A percentile compares a stretch with the other conserved stretches of the same genome.
These are phyloP conservation scores for Chaetodon auriga DNA, from an alignment of 2,113 vertebrate genomes.

Conservation along the genomic window DNA sequence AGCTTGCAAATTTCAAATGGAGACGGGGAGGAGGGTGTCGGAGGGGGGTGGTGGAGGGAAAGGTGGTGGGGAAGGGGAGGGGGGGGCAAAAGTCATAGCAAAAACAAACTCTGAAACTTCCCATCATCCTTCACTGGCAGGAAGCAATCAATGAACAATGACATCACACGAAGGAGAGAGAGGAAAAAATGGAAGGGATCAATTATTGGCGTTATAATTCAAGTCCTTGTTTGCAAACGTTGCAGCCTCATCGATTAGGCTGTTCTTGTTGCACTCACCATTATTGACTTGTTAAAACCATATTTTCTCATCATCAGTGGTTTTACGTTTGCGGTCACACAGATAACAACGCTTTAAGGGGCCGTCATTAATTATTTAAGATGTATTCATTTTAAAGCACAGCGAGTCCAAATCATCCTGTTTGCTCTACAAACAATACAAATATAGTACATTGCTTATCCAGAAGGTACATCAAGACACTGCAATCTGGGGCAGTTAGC, in stretches of 20 bases:
- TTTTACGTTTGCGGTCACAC: conserved; percentile 74
- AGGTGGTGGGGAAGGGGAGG: conserved; percentile 70
- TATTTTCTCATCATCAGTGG: conserved; percentile 84
- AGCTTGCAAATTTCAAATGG: conserved; percentile 98
- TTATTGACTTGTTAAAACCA: conserved; percentile 87
- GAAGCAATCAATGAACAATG: conserved; percentile 76
- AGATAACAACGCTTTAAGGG: conserved; percentile 76
- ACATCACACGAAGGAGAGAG: conserved; percentile 76
- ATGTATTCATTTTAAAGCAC: conserved; percentile 76
- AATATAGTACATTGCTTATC: conserved; percentile 62
- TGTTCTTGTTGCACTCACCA: conserved; percentile 79
- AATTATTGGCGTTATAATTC: conserved; percentile 86
- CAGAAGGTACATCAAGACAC: conserved; percentile 82
- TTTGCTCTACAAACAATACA: conserved; percentile 71
- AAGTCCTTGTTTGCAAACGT: conserved; percentile 86
- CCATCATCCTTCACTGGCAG: conserved; percentile 72
- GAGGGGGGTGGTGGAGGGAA: conserved; percentile 81
- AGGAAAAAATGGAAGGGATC: conserved; percentile 74
- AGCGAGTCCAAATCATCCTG: conserved; percentile 68
- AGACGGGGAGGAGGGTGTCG: conserved; percentile 78
- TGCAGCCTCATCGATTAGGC: conserved; percentile 83
- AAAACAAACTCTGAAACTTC: conserved; percentile 90
- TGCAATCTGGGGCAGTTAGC: conserved; percentile 80
- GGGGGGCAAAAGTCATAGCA: conserved; percentile 87
- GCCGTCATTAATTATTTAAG: conserved; percentile 82